phyloP scores from a whole-genome alignment of 2,888 invertebrate species.

The Agrochola lota region DNA sequence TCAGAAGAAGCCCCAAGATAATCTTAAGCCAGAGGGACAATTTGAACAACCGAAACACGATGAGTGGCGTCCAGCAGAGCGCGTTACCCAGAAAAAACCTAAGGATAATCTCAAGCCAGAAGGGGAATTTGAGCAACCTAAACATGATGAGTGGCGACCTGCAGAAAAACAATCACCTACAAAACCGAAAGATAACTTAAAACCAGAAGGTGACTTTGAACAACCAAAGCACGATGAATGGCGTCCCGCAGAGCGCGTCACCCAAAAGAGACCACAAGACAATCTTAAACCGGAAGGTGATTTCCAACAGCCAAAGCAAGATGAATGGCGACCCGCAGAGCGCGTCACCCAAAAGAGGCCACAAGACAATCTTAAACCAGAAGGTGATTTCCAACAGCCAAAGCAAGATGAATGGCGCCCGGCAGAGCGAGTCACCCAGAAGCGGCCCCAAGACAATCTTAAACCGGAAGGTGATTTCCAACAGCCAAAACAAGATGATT shows the following conservation, averaged over 20 bases:
- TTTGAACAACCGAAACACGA: constrained; percentile 79
- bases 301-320: constrained; percentile 75
- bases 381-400: constrained; percentile 80
- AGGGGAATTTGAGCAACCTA: constrained; percentile 34
- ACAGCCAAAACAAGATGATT: constrained; percentile 78
- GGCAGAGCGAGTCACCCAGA: constrained; percentile 81
- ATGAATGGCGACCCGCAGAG: constrained; percentile 80
- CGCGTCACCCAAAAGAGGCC: constrained; percentile 71
- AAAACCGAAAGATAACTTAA: constrained; percentile 79
- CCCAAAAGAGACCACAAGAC: constrained; percentile 79
- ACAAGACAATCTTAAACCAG: constrained; percentile 74
- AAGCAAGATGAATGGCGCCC: constrained; percentile 82
- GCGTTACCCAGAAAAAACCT: constrained; percentile 23
- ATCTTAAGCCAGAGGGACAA: constrained; percentile 90
- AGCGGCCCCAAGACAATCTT: constrained; percentile 87
- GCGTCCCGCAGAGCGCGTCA: constrained; percentile 82
- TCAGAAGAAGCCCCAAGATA: constrained; percentile 82
- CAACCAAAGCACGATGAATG: constrained; percentile 80
- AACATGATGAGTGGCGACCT: constrained; percentile 24
- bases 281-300: constrained; percentile 88
- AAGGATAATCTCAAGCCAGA: constrained; percentile 21
- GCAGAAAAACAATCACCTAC: constrained; percentile 78
- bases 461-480: constrained; percentile 77
- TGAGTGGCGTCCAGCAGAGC: constrained; percentile 50
- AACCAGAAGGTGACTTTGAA: constrained; percentile 75